phyloP scores from a whole-genome alignment of 1,140 invertebrate genomes.

The Drosophila quadrilineata region DNA sequence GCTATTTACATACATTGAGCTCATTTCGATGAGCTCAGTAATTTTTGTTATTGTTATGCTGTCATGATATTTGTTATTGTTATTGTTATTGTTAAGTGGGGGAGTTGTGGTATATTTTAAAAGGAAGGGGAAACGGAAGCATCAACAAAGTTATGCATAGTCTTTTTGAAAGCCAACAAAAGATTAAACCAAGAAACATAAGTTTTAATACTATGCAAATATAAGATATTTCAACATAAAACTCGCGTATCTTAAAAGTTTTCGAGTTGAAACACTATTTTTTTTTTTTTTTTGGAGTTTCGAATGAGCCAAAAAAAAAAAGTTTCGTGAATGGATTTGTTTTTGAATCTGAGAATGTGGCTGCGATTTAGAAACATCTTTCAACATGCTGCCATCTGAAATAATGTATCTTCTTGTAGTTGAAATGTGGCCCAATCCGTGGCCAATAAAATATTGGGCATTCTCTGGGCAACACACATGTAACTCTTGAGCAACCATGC shows the following conservation, averaged over 20 bases:
- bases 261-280: too few species aligned
- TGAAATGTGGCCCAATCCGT: conserved; percentile 9
- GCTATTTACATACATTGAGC: conserved; percentile 43
- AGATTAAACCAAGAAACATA: conserved; percentile 23
- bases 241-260: conserved; percentile 10
- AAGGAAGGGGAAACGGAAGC: conserved; percentile 32
- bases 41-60: conserved; percentile 52
- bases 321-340: too few species aligned
- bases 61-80: conserved; percentile 44
- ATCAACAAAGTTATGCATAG: conserved; percentile 42
- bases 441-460: conserved; percentile 35
- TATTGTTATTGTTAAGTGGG: conserved; percentile 44
- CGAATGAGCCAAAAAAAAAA: too few species aligned
- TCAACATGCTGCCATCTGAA: conserved; percentile 14
- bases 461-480: conserved; percentile 28
- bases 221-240: too few species aligned
- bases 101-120: not conserved
- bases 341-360: not conserved
- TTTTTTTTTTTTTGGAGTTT: too few species aligned
- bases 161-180: too few species aligned
- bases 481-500: conserved; percentile 51
- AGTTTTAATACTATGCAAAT: conserved; percentile 58
- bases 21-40: conserved; percentile 69
- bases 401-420: too few species aligned
- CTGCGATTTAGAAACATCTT: not conserved